These are phyloP conservation scores for Sphenodon punctatus DNA, from an alignment of 2,797 vertebrate genomes.

Conservation along the genomic window DNA sequence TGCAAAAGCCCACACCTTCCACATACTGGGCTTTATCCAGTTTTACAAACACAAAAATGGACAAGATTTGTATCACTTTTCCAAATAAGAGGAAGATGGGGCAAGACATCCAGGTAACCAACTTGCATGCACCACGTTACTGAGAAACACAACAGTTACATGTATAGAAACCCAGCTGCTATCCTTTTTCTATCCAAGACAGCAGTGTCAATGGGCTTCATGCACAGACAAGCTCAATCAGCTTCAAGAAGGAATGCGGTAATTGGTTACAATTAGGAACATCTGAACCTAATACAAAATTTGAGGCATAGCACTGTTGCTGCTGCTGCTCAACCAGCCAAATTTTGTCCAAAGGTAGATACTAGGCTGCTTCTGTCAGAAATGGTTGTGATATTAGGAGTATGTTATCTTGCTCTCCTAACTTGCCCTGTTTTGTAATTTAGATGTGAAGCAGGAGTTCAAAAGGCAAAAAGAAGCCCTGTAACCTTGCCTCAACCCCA, in stretches of 20 bases:
- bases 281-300: slow-evolving; percentile 17
- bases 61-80: too few species aligned
- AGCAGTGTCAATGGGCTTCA: slow-evolving; percentile 21
- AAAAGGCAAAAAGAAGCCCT: too few species aligned
- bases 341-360: slow-evolving; percentile 20
- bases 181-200: not conserved
- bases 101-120: not conserved
- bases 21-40: too few species aligned
- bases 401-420: not conserved
- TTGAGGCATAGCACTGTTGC: not conserved
- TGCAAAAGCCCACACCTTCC: too few species aligned
- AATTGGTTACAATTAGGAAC: slow-evolving; percentile 53
- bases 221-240: slow-evolving; percentile 13
- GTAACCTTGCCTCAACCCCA: too few species aligned
- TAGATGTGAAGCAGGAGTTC: not conserved
- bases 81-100: not conserved
- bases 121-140: not conserved
- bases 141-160: not conserved
- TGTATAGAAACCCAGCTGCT: not conserved
- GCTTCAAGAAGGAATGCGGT: slow-evolving; percentile 14
- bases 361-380: not conserved
- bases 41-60: too few species aligned
- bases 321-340: slow-evolving; percentile 13
- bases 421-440: not conserved
- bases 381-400: not conserved